These are phyloP conservation scores for Elachura formosa DNA, from an alignment of 2,113 vertebrate species.

Conservation along the genomic window DNA sequence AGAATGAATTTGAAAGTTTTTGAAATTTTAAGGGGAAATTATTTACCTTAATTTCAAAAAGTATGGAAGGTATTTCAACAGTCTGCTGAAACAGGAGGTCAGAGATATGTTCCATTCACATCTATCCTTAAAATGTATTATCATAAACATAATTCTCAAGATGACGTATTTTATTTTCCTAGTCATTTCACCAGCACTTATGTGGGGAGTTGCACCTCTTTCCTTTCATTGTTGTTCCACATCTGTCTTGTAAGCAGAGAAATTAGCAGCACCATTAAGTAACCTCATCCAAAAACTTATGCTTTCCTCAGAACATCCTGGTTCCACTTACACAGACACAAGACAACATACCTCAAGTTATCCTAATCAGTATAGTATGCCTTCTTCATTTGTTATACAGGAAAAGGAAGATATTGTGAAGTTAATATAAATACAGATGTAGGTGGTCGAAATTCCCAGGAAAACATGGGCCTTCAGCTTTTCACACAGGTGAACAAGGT, in stretches of 20 bases:
- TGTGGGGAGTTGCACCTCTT: not conserved
- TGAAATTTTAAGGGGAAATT: not conserved
- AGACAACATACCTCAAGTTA: not conserved
- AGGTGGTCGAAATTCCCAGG: not conserved
- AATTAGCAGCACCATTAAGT: not conserved
- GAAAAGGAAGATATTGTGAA: not conserved
- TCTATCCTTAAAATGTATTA: not conserved
- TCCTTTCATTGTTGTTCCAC: not conserved
- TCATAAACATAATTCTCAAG: not conserved
- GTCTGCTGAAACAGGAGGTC: not conserved
- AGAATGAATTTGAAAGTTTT: not conserved
- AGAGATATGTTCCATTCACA: not conserved
- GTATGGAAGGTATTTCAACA: not conserved
- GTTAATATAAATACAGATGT: not conserved
- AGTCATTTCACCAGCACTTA: not conserved
- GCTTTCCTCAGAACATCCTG: not conserved
- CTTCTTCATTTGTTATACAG: not conserved
- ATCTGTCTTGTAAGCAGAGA: not conserved
- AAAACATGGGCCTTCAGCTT: not conserved
- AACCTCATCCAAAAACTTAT: not conserved
- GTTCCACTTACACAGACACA: not conserved
- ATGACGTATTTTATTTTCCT: not conserved
- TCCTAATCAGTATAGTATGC: not conserved
- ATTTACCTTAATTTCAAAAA: not conserved
- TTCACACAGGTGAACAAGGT: not conserved